Percentiles rank a stretch among this genome's conserved stretches.
These are phyloP conservation scores for Megalonaias nervosa DNA, from an alignment of 1,140 invertebrate genomes.

Conservation along the genomic window DNA sequence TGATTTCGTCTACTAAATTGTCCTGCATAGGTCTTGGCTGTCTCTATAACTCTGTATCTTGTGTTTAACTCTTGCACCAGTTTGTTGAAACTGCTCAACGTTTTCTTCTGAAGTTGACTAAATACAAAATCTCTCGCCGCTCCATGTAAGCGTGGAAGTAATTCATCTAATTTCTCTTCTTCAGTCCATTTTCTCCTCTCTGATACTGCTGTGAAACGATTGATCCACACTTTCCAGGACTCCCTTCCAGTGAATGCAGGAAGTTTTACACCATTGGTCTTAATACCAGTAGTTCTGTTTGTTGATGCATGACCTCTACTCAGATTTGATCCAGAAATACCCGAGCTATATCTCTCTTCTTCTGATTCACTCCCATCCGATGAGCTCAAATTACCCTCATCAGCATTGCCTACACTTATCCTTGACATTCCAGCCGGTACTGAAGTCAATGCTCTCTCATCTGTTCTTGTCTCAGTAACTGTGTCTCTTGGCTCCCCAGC, in stretches of 20 bases:
- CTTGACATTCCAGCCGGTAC: too few relatives aligned
- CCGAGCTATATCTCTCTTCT: too few relatives aligned
- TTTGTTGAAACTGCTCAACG: background rate
- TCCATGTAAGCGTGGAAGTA: conserved; percentile 16
- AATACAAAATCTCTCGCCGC: conserved; percentile 15
- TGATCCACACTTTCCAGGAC: conserved; percentile 15
- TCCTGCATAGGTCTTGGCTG: conserved; percentile 10
- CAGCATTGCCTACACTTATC: too few relatives aligned
- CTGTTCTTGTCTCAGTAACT: too few relatives aligned
- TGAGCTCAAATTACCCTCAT: too few relatives aligned
- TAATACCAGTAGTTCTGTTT: too few relatives aligned
- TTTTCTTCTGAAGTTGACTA: background rate
- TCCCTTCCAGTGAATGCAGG: conserved; percentile 18
- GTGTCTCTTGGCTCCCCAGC: too few relatives aligned
- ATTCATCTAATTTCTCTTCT: conserved; percentile 10
- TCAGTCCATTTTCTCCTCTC: background rate
- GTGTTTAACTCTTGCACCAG: conserved; percentile 4
- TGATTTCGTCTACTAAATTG: conserved; percentile 15
- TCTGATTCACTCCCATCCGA: too few relatives aligned
- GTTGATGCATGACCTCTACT: too few relatives aligned
- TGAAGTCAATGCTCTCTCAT: too few relatives aligned
- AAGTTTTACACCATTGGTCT: background rate
- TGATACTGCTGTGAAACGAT: conserved; percentile 7
- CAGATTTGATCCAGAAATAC: too few relatives aligned
- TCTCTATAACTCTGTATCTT: conserved; percentile 11